Conservation (phyloP, 2,113 vertebrate genomes). For the Nestor notabilis region DNA sequence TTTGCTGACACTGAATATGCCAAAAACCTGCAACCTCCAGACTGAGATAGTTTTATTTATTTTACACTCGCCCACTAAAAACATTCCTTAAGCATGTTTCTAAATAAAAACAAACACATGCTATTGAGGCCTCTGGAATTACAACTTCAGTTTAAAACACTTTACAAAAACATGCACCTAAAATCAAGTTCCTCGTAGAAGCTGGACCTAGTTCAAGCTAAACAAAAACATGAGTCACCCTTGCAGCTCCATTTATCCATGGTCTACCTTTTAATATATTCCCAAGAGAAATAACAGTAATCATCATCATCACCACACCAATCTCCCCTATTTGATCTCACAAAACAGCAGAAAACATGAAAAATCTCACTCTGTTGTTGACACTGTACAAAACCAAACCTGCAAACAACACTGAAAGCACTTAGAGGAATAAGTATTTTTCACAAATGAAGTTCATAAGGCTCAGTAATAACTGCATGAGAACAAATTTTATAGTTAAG, state of each 20-base stretch:
- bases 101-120: slow-evolving; percentile 54
- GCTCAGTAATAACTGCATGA: not conserved
- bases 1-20: not conserved
- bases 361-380: not conserved
- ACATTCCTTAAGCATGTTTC: not conserved
- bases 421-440: not conserved
- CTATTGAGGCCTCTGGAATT: not conserved
- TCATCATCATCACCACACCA: not conserved
- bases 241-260: slow-evolving; percentile 13
- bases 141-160: not conserved
- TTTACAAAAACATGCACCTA: slow-evolving; percentile 23
- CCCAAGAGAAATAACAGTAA: slow-evolving; percentile 15
- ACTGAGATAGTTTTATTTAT: not conserved
- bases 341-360: not conserved
- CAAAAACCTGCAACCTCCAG: not conserved
- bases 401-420: not conserved
- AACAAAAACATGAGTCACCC: slow-evolving; percentile 55
- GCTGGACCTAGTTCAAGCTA: slow-evolving; percentile 40
- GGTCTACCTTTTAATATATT: slow-evolving; percentile 30
- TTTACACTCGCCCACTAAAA: slow-evolving; percentile 24
- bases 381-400: not conserved
- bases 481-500: not conserved
- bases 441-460: not conserved
- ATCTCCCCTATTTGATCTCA: not conserved
- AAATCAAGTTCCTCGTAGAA: slow-evolving; percentile 27